Evolutionary conservation across 2,797 vertebrate species (phyloP).

Genomic region (Sebastes steindachneri): DNA sequence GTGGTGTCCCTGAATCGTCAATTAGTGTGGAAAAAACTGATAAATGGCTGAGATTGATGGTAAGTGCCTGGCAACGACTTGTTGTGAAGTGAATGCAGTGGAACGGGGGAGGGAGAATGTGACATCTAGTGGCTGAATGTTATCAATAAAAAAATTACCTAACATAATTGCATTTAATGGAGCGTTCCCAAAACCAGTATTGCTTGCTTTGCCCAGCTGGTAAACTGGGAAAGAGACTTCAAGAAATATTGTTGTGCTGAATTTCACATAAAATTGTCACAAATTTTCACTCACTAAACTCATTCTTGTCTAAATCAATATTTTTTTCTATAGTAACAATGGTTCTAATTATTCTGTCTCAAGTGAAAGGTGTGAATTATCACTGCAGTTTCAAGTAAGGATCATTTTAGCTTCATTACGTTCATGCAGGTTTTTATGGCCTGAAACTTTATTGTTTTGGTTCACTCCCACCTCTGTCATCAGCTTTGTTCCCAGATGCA

Average conservation of each 20-base stretch:
- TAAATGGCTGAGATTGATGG: too few species aligned
- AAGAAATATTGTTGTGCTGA: background rate
- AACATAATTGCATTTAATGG: background rate
- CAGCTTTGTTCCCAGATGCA: background rate
- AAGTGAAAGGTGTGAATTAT: background rate
- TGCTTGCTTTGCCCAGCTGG: background rate
- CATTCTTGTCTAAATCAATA: background rate
- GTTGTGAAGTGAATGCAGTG: too few species aligned
- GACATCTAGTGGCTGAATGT: too few species aligned
- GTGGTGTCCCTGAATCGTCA: rapidly evolving
- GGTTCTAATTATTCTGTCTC: background rate
- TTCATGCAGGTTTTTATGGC: background rate
- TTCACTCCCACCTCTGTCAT: background rate
- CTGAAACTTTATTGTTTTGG: background rate
- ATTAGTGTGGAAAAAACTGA: too few species aligned
- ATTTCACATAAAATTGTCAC: background rate
- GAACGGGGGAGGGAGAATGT: too few species aligned
- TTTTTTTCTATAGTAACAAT: background rate
- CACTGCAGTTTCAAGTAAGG: background rate
- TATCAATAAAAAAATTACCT: background rate
- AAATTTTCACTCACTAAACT: background rate
- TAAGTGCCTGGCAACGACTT: too few species aligned
- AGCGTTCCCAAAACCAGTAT: background rate
- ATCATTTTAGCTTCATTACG: background rate
- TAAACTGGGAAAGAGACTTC: background rate